Evolutionary conservation across 2,113 vertebrate genomes (phyloP), one percentile per base, ranked within the genome.

Genomic region (Oncorhynchus tshawytscha): DNA sequence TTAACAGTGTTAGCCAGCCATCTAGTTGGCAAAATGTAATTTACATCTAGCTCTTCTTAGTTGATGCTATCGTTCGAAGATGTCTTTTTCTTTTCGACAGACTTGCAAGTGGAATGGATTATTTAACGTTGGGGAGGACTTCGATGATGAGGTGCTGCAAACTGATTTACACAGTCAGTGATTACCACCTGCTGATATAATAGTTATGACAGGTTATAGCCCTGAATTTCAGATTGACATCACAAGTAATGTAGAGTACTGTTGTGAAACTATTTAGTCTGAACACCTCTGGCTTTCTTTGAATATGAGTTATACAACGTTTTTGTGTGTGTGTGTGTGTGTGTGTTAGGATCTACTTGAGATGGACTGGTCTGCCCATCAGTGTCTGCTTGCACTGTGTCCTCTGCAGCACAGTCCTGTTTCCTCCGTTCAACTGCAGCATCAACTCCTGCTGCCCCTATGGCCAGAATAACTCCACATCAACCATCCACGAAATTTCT

Each of bases 101-200:
- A 92, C 93, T 48, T 92, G 92, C 79, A 92, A 89, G 78, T 86
- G 95, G 67, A 94, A 88, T 80, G 93, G 93, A 72, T 91, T 99
- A 45, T 98, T 99, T 85, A 93, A 92, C 81, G 89, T 95, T 24
- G 95, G 93, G 13, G 96, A 95, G 39, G 96, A 98, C 75, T 95
- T 97, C 83, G 96, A 96, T 70, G 96, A 98, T 66, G 97, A 97
- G 94, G 96, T 96, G 87, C 70, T 69, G 20, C 16, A 69, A 59
- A 45, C 67, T 79, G 39, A 39, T 45, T 39, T n/a, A 66, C 39
- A 25, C 3, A 62, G 18, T 62, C 18, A 62, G 2, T 62, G 59
- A 9, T 25, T 3, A 69, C 18, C 34, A 69, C 34, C 34, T 69
- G 67, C 31, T 16, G 8, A n/a, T 64, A 25, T 64, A 5, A 34